phyloP scores from a whole-genome alignment of 2,888 invertebrate genomes.

The Eilema depressum region DNA sequence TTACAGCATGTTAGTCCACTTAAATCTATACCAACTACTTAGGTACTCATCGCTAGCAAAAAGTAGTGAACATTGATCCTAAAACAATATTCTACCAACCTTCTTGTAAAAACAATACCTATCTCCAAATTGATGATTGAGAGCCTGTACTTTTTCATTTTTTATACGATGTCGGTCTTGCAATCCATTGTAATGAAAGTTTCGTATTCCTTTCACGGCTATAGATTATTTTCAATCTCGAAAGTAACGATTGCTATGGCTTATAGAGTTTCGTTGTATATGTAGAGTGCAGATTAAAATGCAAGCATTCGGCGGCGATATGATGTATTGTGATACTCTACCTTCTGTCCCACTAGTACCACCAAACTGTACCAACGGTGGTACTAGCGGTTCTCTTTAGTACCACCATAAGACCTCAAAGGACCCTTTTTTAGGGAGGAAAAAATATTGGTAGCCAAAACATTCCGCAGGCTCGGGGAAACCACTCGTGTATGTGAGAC shows the following conservation, averaged over 20 bases:
- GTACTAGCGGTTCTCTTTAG: no score
- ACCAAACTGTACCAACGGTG: no score
- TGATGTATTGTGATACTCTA: no score
- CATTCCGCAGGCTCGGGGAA: no score
- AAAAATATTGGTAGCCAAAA: no score
- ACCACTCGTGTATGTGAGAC: no score
- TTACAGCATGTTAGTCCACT: not conserved
- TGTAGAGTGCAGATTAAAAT: not conserved
- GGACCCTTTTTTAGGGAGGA: no score
- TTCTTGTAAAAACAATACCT: not conserved
- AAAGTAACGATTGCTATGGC: constrained; percentile 7
- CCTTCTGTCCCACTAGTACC: no score
- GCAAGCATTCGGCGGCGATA: not conserved
- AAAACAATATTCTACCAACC: constrained; percentile 1
- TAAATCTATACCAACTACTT: not conserved
- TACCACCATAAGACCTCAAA: no score
- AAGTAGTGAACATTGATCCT: not conserved
- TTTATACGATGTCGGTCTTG: constrained; percentile 7
- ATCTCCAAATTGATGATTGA: constrained; percentile 9
- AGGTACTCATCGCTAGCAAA: not conserved
- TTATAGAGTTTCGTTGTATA: constrained; percentile 19
- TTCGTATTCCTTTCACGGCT: constrained; percentile 2
- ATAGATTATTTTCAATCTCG: constrained; percentile 25
- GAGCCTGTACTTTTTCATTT: constrained; percentile 9
- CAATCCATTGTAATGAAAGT: constrained; percentile 3